Conservation (phyloP, 2,113 vertebrate species). For the Dasyprocta punctata region DNA sequence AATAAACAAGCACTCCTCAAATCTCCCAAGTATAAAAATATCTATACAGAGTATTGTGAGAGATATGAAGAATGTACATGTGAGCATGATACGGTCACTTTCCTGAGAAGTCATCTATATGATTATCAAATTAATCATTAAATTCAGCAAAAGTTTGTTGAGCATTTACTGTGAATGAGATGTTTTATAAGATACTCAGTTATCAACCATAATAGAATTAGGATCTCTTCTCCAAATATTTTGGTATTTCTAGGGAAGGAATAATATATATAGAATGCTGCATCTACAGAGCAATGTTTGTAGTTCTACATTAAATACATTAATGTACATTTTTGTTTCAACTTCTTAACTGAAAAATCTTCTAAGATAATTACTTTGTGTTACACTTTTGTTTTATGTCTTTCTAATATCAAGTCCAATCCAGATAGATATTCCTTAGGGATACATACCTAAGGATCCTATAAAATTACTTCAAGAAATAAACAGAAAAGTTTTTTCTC, state of each 20-base stretch:
- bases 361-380: background rate
- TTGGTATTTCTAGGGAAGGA: background rate
- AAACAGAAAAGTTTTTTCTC: background rate
- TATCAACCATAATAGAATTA: background rate
- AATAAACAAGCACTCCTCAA: background rate
- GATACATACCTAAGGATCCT: background rate
- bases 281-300: background rate
- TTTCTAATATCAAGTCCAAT: background rate
- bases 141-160: background rate
- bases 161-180: background rate
- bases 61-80: background rate
- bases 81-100: background rate
- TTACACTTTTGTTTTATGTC: background rate
- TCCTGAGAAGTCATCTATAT: background rate
- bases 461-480: background rate
- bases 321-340: background rate
- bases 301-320: background rate
- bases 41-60: background rate
- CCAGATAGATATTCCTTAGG: background rate
- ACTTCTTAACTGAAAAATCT: background rate
- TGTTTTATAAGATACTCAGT: slow-evolving; percentile 1
- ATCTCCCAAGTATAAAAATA: background rate
- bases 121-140: background rate
- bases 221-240: slow-evolving; percentile 5
- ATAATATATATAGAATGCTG: background rate